phyloP scores from a whole-genome alignment of 2,888 invertebrate genomes.

The Dynastes maya region DNA sequence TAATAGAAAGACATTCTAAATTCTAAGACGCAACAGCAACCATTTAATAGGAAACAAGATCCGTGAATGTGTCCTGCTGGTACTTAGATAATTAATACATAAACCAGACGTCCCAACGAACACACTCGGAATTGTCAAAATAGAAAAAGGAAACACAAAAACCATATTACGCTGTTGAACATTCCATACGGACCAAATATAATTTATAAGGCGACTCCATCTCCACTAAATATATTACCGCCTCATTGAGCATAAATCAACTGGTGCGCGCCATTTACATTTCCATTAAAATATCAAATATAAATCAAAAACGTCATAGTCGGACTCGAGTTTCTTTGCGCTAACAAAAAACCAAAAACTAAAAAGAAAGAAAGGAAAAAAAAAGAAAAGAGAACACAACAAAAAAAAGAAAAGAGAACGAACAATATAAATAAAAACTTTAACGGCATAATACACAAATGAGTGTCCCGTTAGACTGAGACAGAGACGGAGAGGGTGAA shows the following conservation, averaged over 20 bases:
- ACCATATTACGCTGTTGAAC: conserved; percentile 38
- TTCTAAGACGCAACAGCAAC: too few relatives aligned
- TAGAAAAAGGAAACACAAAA: conserved; percentile 33
- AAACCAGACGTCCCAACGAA: conserved; percentile 13
- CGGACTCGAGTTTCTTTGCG: conserved; percentile 52
- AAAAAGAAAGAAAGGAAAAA: conserved; percentile 5
- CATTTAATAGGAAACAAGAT: conserved; percentile 3
- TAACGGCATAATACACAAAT: conserved; percentile 42
- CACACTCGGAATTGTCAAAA: conserved; percentile 30
- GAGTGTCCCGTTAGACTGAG: conserved; percentile 31
- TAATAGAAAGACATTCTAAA: too few relatives aligned
- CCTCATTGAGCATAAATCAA: conserved; percentile 53
- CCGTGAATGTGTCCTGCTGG: not conserved
- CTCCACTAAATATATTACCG: conserved; percentile 48
- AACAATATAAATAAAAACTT: conserved; percentile 43
- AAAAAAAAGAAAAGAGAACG: not conserved
- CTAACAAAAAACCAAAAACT: conserved; percentile 24
- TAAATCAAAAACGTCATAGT: conserved; percentile 55
- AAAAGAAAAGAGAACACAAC: not conserved
- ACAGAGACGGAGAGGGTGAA: not conserved
- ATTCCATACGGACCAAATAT: conserved; percentile 39
- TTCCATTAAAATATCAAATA: conserved; percentile 56
- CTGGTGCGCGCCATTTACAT: conserved; percentile 56
- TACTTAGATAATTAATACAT: conserved; percentile 28
- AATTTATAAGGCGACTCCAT: conserved; percentile 44